Percentiles rank a stretch among this genome's conserved stretches.
Evolutionary conservation across 2,888 invertebrate species (phyloP).

Genomic region (Conchocele bisecta): DNA sequence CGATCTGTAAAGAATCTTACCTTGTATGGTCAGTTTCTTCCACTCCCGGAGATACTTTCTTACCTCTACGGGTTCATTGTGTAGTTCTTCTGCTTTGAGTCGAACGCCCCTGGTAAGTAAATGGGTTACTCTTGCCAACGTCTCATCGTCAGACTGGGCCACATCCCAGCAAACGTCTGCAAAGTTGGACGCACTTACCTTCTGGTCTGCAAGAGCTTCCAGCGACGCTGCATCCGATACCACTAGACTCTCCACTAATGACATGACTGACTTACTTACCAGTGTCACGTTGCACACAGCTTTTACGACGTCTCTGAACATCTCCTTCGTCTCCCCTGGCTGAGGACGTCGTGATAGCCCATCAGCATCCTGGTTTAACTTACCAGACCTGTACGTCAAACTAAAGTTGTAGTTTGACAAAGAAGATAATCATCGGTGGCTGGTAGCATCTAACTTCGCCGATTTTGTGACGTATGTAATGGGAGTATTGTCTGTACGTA

Average conservation of each 20-base stretch:
- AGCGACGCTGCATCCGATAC: background rate
- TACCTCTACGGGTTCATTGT: background rate
- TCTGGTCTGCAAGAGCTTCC: background rate
- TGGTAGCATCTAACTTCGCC: conserved; percentile 30
- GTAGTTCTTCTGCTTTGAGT: conserved; percentile 1
- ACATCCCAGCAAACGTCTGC: background rate
- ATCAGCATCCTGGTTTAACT: conserved; percentile 31
- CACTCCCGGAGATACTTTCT: conserved; percentile 5
- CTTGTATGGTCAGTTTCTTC: background rate
- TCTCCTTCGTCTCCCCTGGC: too few species aligned
- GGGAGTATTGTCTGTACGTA: conserved; percentile 32
- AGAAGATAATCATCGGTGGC: conserved; percentile 34
- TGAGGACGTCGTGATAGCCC: conserved; percentile 49
- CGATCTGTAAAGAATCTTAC: background rate
- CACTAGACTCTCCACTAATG: background rate
- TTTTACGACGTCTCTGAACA: conserved; percentile 14
- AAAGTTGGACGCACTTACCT: background rate
- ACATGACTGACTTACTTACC: background rate
- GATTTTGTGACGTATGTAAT: conserved; percentile 33
- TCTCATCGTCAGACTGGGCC: background rate
- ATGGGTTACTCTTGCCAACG: background rate
- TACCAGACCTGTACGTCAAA: conserved; percentile 19
- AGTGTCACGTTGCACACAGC: conserved; percentile 2
- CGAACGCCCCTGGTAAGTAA: background rate
- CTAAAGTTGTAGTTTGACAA: conserved; percentile 28